phyloP scores from a whole-genome alignment of 2,888 invertebrate species.

The Tachina grossa region DNA sequence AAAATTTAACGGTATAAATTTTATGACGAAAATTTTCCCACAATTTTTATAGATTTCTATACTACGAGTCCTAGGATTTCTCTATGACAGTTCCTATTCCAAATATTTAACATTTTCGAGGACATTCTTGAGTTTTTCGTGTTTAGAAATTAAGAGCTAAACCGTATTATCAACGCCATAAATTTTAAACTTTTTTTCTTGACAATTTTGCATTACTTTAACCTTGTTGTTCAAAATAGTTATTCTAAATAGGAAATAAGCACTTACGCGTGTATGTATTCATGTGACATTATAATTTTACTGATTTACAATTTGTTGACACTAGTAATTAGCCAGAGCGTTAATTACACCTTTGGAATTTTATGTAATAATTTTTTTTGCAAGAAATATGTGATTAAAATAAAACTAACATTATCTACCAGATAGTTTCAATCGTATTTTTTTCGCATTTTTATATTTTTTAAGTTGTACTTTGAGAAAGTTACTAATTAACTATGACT shows the following conservation, averaged over 20 bases:
- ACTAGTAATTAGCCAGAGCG: background rate
- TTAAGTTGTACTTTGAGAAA: background rate
- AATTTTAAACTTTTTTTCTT: too few relatives aligned
- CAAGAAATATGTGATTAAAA: constrained; percentile 14
- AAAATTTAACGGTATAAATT: too few relatives aligned
- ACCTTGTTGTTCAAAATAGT: background rate
- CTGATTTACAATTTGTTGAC: constrained; percentile 6
- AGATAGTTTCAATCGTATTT: background rate
- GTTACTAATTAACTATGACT: constrained; percentile 25
- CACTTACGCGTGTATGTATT: background rate
- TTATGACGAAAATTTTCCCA: too few relatives aligned
- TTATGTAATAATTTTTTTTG: constrained; percentile 2
- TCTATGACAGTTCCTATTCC: too few relatives aligned
- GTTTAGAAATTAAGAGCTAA: too few relatives aligned
- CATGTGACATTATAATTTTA: background rate
- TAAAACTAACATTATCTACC: constrained; percentile 5
- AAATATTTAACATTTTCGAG: too few relatives aligned
- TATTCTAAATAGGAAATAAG: background rate
- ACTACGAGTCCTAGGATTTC: too few relatives aligned
- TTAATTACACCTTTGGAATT: constrained; percentile 5
- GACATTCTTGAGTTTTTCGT: too few relatives aligned
- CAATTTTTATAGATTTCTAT: too few relatives aligned
- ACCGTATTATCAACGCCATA: too few relatives aligned
- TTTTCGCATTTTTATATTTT: background rate
- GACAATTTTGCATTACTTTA: background rate